Percentiles rank a stretch among this genome's conserved stretches.
Conservation (phyloP, 2,888 invertebrate genomes). For the Cremastobaeus sp. region DNA sequence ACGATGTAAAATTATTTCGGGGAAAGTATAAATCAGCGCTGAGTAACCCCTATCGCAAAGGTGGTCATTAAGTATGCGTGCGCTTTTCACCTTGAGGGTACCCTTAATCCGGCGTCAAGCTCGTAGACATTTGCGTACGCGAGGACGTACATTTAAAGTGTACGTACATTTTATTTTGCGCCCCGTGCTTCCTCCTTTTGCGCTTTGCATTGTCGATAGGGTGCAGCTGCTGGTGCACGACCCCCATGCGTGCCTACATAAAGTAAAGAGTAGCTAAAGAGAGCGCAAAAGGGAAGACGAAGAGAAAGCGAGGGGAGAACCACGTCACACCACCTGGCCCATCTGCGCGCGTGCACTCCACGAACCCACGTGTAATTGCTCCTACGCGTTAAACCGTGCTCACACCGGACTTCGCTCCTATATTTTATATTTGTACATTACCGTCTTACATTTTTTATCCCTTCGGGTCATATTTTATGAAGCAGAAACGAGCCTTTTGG, state of each 20-base stretch:
- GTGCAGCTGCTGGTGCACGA: conserved; percentile 73
- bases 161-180: conserved; percentile 31
- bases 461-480: too few species aligned
- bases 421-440: conserved; percentile 36
- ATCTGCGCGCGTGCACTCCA: conserved; percentile 66
- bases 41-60: conserved; percentile 29
- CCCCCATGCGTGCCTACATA: conserved; percentile 76
- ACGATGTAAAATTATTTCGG: conserved; percentile 29
- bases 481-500: too few species aligned
- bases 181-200: conserved; percentile 67
- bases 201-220: conserved; percentile 72
- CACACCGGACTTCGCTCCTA: conserved; percentile 47
- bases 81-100: conserved; percentile 42
- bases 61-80: conserved; percentile 32
- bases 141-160: conserved; percentile 59
- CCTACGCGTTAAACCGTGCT: conserved; percentile 56
- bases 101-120: conserved; percentile 33
- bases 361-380: conserved; percentile 59
- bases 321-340: conserved; percentile 78
- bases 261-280: conserved; percentile 59
- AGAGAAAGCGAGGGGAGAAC: conserved; percentile 63
- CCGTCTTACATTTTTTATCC: conserved; percentile 4
- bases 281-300: conserved; percentile 31
- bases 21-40: conserved; percentile 42
- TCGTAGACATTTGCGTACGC: conserved; percentile 15